Percentiles rank a stretch among this genome's conserved stretches.
Conservation (phyloP, 2,888 invertebrate genomes). For the Adineta ricciae region DNA sequence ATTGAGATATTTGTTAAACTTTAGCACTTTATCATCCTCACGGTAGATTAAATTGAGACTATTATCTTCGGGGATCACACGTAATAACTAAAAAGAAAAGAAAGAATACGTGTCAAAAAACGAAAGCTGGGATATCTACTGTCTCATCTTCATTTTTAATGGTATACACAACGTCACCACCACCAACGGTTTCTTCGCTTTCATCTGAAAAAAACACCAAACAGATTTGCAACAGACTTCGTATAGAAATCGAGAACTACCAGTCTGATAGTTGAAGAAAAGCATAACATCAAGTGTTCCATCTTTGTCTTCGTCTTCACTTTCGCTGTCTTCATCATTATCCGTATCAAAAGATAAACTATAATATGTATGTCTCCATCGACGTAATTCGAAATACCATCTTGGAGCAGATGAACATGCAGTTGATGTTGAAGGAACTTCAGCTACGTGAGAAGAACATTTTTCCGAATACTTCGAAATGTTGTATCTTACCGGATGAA, state of each 20-base stretch:
- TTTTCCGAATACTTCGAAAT: too few relatives aligned
- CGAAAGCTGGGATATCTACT: not conserved
- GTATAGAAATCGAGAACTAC: not conserved
- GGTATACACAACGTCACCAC: not conserved
- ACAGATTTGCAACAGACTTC: not conserved
- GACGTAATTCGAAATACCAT: conserved; percentile 59
- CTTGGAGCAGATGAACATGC: not conserved
- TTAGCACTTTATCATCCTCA: conserved; percentile 50
- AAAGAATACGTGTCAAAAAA: too few relatives aligned
- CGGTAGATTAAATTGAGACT: conserved; percentile 52
- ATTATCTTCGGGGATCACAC: conserved; percentile 51
- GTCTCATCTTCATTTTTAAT: conserved; percentile 18
- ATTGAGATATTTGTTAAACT: conserved; percentile 54
- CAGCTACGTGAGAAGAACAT: too few relatives aligned
- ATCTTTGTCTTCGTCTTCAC: not conserved
- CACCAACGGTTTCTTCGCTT: not conserved
- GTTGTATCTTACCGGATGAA: not conserved
- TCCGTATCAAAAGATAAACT: conserved; percentile 55
- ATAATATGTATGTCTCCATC: conserved; percentile 69
- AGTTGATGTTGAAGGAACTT: too few relatives aligned
- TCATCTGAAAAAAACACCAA: not conserved
- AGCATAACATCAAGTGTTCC: conserved; percentile 11
- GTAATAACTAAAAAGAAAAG: conserved; percentile 47
- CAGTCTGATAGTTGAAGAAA: not conserved
- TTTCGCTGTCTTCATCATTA: not conserved